Base-by-base conservation (phyloP, 2,797 vertebrate species). In the Epinephelus coioides region DNA sequence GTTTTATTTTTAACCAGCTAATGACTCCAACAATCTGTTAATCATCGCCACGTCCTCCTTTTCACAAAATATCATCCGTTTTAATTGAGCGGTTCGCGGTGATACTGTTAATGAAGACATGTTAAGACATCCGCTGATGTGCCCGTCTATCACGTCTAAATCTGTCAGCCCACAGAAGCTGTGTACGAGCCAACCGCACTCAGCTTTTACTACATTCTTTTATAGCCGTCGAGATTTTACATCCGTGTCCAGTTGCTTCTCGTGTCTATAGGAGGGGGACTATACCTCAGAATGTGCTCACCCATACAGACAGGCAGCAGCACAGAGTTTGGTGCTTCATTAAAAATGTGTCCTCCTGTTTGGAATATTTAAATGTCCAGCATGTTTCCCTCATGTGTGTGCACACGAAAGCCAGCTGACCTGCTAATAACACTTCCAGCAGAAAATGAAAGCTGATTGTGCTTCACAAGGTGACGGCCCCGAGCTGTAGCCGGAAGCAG, bases 371-470 rank as follows among this genome's bases (percentile, higher is more conserved):
- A 5, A 40, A 17, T 54, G 30, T 14, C 14, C 21, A 57, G 14
- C 3, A 0, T 69, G 40, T 62, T 67, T 66, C 34, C 57, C 69
- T 70, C 72, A 21, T 51, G 69, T 44, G 61, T 19, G 73, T 44
- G 57, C 34, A 57, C 68, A 47, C 2, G 14, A 27, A 51, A 13
- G 51, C 64, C 84, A 63, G 65, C 71, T 70, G 86, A 88, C 82
- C 88, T 82, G 84, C 74, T 79, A 69, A 76, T 79, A 75, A 82
- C 82, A 75, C 73, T 54, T 61, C 51, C 61, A 67, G 79, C 70
- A 86, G 75, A 81, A 87, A 87, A 87, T 75, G 77, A 86, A 79
- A 90, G 87, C 64, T 89, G 90, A 88, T 91, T 82, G 84, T 82
- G 82, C 56, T 79, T 60, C 79, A 83, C 86, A 81, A 90, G 91